phyloP scores from a whole-genome alignment of 2,888 invertebrate species.

The Strigamia transsilvanica region DNA sequence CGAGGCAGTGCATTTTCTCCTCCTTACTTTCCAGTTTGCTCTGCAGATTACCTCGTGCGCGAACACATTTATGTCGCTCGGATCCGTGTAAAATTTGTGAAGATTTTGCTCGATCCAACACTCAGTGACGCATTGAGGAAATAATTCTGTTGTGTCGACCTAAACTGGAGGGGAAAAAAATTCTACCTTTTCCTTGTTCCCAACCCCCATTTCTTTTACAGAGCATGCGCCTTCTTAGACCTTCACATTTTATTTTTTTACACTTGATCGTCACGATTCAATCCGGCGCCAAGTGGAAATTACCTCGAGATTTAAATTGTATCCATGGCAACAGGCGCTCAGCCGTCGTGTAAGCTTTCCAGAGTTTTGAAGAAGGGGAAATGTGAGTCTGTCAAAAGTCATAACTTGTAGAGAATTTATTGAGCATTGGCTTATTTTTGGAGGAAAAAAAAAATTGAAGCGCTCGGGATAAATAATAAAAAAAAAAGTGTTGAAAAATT shows the following conservation, averaged over 20 bases:
- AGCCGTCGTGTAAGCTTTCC: conserved; percentile 26
- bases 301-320: conserved; percentile 38
- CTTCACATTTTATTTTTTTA: neutral
- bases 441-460: neutral
- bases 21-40: neutral
- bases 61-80: neutral
- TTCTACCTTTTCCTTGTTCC: neutral
- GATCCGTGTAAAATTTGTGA: conserved; percentile 27
- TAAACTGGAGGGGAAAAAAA: no score
- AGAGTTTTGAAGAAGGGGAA: conserved; percentile 2
- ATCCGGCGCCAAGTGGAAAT: conserved; percentile 34
- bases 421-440: conserved; percentile 26
- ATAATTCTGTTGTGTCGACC: conserved; percentile 4
- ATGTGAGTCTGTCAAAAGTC: conserved; percentile 26
- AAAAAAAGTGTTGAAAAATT: conserved; percentile 20
- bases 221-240: neutral
- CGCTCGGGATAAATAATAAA: neutral
- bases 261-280: conserved; percentile 14
- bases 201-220: neutral
- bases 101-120: conserved; percentile 18
- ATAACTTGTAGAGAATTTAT: conserved; percentile 33
- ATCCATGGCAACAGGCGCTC: conserved; percentile 38
- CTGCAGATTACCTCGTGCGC: neutral
- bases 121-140: conserved; percentile 11
- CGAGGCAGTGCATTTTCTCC: neutral